Base-by-base conservation (phyloP, 2,888 invertebrate species). In the Cybosia mesomella region DNA sequence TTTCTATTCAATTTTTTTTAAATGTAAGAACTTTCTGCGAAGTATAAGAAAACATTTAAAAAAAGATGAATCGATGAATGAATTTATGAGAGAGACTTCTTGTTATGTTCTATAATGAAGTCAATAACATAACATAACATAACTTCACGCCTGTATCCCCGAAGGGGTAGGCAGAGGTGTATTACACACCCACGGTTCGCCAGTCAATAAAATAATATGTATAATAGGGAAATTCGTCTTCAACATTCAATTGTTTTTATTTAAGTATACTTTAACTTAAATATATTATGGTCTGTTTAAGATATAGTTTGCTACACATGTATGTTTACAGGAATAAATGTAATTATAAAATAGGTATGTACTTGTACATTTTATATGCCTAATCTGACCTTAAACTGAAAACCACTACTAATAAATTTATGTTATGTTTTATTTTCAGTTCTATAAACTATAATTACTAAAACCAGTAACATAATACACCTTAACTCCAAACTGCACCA, bases 21-120 rank as follows among this genome's bases (percentile, higher is more conserved):
- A n/a, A n/a, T n/a, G n/a, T n/a, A n/a, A n/a, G n/a, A n/a, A n/a
- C n/a, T n/a, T n/a, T n/a, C n/a, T n/a, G n/a, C n/a, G n/a, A n/a
- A n/a, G n/a, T n/a, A n/a, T n/a, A n/a, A n/a, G n/a, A n/a, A n/a
- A n/a, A n/a, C n/a, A n/a, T n/a, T n/a, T n/a, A n/a, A n/a, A n/a
- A n/a, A n/a, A n/a, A n/a, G n/a, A n/a, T n/a, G n/a, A n/a, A n/a
- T n/a, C n/a, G n/a, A n/a, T n/a, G n/a, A n/a, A n/a, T n/a, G n/a
- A n/a, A n/a, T 93, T 89, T 79, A 93, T 91, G 36, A 54, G 54
- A 8, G 21, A 10, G 7, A 2, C 22, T 54, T 34, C 15, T 18
- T 49, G 18, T 49, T 18, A n/a, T n/a, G 49, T 49, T 49, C 9
- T 49, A n/a, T n/a, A n/a, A n/a, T 49, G n/a, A n/a, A n/a, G n/a